Percentiles rank a stretch among this genome's conserved stretches.
These are phyloP conservation scores for Ariolimax columbianus DNA, from an alignment of 2,888 invertebrate species.

Conservation along the genomic window DNA sequence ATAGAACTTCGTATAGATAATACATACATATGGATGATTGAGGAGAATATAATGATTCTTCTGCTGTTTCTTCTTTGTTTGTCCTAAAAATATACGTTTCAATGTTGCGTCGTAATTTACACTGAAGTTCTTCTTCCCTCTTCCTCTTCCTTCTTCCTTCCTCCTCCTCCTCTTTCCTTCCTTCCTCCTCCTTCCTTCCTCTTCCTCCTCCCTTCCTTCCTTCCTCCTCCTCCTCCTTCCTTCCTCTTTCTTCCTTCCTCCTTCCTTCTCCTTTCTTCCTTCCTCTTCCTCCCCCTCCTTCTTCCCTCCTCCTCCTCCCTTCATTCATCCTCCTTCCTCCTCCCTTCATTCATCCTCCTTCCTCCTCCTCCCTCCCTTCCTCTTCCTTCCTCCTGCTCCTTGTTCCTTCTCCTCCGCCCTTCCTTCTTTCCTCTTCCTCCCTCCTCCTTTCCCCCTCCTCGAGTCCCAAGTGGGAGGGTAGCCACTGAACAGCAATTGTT, in stretches of 20 bases:
- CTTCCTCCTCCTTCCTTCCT: background rate
- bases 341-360: background rate
- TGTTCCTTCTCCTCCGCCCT: no score
- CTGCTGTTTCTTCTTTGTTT: constrained; percentile 20
- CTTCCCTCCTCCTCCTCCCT: background rate
- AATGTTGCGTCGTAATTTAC: background rate
- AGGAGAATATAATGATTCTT: background rate
- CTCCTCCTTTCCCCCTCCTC: no score
- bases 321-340: background rate
- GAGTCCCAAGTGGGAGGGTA: no score
- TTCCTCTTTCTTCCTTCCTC: background rate
- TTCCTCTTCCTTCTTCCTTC: background rate
- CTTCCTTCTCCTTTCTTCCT: background rate
- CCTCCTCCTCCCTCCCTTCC: background rate
- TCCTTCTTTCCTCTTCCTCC: no score
- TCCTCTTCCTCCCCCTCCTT: background rate
- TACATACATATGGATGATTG: no score
- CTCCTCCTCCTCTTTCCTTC: constrained; percentile 20
- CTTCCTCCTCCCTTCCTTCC: constrained; percentile 1
- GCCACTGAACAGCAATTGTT: no score
- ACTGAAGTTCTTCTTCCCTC: constrained; percentile 5
- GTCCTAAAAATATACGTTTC: constrained; percentile 14
- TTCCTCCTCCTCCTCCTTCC: background rate
- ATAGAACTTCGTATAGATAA: no score
- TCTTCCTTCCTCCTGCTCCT: no score